These are phyloP conservation scores for Anniella stebbinsi DNA, from an alignment of 2,797 vertebrate species.

Conservation along the genomic window DNA sequence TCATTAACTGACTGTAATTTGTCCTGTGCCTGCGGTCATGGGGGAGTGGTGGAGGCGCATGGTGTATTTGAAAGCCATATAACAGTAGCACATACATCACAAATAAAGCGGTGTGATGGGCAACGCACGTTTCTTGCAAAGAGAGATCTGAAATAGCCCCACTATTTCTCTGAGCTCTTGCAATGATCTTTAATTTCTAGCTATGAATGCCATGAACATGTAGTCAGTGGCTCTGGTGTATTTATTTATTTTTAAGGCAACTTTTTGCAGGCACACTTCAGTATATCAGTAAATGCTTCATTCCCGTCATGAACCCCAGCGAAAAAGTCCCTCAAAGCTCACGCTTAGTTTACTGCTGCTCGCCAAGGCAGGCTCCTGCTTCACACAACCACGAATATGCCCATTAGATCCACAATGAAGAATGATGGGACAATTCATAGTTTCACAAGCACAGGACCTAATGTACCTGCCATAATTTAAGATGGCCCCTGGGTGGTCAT, in stretches of 20 bases:
- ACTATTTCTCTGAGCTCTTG: slow-evolving; percentile 47
- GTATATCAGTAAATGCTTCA: slow-evolving; percentile 46
- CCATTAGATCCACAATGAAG: slow-evolving; percentile 59
- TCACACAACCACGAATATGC: slow-evolving; percentile 57
- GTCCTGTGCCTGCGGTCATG: neutral
- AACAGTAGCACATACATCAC: neutral
- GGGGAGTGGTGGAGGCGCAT: slow-evolving; percentile 27
- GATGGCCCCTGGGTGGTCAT: slow-evolving; percentile 50
- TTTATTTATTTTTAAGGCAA: slow-evolving; percentile 29
- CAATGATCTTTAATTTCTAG: slow-evolving; percentile 52
- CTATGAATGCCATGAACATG: slow-evolving; percentile 47
- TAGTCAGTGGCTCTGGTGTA: slow-evolving; percentile 44
- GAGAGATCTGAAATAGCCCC: slow-evolving; percentile 47
- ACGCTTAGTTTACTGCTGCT: slow-evolving; percentile 56
- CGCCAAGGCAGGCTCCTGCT: slow-evolving; percentile 50
- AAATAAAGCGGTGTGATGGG: slow-evolving; percentile 28
- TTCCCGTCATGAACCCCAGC: slow-evolving; percentile 49
- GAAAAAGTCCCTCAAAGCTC: slow-evolving; percentile 53
- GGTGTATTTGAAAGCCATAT: slow-evolving; percentile 32
- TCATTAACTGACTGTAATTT: neutral
- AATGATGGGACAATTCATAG: slow-evolving; percentile 54
- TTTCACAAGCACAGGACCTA: slow-evolving; percentile 56
- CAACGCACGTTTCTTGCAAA: slow-evolving; percentile 41
- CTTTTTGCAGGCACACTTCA: slow-evolving; percentile 44
- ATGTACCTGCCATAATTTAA: slow-evolving; percentile 60